These are phyloP conservation scores for Amniataba percoides DNA, from an alignment of 2,797 vertebrate genomes.

Conservation along the genomic window DNA sequence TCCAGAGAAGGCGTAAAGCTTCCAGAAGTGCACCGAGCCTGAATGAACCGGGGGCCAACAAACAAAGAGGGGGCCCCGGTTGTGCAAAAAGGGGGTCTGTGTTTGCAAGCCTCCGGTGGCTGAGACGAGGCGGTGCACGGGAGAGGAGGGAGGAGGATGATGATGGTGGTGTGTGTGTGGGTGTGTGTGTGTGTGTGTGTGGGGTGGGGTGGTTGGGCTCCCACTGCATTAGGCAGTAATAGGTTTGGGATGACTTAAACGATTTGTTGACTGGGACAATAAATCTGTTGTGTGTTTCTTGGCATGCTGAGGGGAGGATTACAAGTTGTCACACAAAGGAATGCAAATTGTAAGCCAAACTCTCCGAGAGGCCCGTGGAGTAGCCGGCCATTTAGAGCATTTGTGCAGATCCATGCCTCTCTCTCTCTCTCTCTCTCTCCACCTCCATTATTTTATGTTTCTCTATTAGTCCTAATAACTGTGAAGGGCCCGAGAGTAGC, in stretches of 20 bases:
- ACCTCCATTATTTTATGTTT: constrained; percentile 86
- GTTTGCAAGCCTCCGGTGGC: constrained; percentile 82
- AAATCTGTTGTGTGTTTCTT: constrained; percentile 91
- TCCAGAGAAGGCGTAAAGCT: constrained; percentile 57
- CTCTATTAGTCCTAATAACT: constrained; percentile 89
- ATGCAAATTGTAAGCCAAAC: constrained; percentile 90
- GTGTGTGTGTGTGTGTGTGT: too few relatives aligned
- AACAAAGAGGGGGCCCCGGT: constrained; percentile 77
- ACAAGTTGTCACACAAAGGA: constrained; percentile 91
- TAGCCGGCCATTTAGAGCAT: constrained; percentile 84
- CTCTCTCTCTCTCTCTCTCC: too few relatives aligned
- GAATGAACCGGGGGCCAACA: constrained; percentile 77
- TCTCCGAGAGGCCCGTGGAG: constrained; percentile 86
- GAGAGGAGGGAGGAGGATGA: too few relatives aligned
- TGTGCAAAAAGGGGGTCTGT: constrained; percentile 36
- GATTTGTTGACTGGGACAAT: constrained; percentile 95
- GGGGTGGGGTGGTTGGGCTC: constrained; percentile 54
- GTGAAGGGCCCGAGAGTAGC: constrained; percentile 86
- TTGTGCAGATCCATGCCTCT: constrained; percentile 82
- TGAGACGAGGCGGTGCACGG: constrained; percentile 74
- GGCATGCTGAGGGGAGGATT: constrained; percentile 88
- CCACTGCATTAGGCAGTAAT: constrained; percentile 87
- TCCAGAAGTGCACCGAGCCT: constrained; percentile 69
- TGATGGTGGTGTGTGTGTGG: too few relatives aligned
- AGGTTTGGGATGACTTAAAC: constrained; percentile 93